Base-by-base conservation (phyloP, 2,888 invertebrate genomes). In the Leptopilina syphax region DNA sequence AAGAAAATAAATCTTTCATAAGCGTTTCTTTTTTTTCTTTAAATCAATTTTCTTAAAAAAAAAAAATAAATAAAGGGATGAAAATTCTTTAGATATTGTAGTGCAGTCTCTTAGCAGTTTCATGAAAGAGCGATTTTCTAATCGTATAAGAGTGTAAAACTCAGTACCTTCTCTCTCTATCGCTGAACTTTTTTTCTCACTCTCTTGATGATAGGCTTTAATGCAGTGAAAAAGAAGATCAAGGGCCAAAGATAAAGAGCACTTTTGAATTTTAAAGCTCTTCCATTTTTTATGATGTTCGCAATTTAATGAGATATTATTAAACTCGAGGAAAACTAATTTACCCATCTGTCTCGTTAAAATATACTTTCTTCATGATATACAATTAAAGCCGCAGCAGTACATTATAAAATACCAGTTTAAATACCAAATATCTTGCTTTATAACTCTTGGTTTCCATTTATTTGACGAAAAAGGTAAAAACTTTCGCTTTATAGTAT, bases 181-280 rank as follows among this genome's bases (percentile, higher is more conserved):
- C 18, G 18, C 34, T 34, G 34, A 34, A 57, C 73, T 27, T n/a
- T 57, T 34, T 50, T 57, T 44, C 44, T 44, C 44, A 8, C 57
- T 50, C 73, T 27, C 27, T 73, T 73, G 8, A 57, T 70, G 67
- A 44, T 18, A 50, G n/a, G 27, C 27, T 70, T 70, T 27, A 47
- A 8, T 5, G 44, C 8, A 13, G 54, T 3, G 27, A 12, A 73
- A 73, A 57, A 73, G 34, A 73, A 73, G 54, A 57, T 73, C 57
- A 73, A 73, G 54, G 34, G 34, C n/a, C 34, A 34, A n/a, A 57
- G 73, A 57, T 73, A 73, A 73, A 73, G 50, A 57, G 73, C n/a
- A 34, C 73, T 57, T n/a, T 34, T n/a, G 18, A 4, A n/a, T 60
- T 18, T 63, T 24, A 63, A 63, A 63, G 63, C 63, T 63, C 63